phyloP scores from a whole-genome alignment of 2,113 vertebrate genomes.

The Misgurnus anguillicaudatus region DNA sequence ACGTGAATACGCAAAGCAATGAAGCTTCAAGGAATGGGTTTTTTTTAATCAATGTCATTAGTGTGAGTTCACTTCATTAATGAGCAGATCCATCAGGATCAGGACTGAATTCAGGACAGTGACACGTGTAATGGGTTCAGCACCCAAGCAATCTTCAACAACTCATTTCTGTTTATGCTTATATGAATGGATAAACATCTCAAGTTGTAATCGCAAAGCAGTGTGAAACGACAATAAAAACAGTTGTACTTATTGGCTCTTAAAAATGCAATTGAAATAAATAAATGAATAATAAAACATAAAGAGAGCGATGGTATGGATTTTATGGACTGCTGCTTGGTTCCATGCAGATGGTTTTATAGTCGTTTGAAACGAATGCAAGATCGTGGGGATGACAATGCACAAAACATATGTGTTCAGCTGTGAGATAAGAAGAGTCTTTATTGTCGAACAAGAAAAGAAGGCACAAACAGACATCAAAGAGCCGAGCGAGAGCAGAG shows the following conservation, averaged over 20 bases:
- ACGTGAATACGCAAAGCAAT: not conserved
- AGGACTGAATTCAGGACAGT: constrained; percentile 77
- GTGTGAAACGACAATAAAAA: constrained; percentile 1
- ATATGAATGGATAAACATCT: constrained; percentile 54
- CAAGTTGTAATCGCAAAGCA: constrained; percentile 25
- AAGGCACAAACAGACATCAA: constrained; percentile 84
- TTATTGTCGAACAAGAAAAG: constrained; percentile 74
- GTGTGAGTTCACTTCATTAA: constrained; percentile 52
- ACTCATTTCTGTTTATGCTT: constrained; percentile 34
- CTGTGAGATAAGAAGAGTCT: constrained; percentile 69
- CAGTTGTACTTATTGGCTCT: constrained; percentile 1
- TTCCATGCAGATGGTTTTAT: constrained; percentile 47
- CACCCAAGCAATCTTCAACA: constrained; percentile 76
- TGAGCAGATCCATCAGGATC: constrained; percentile 64
- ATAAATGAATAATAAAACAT: constrained; percentile 14
- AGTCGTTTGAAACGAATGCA: constrained; percentile 50
- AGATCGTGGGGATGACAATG: constrained; percentile 59
- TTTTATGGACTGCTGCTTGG: constrained; percentile 17
- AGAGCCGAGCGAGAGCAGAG: constrained; percentile 68
- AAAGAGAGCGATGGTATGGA: constrained; percentile 45
- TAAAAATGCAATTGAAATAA: constrained; percentile 5
- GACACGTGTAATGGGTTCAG: constrained; percentile 91
- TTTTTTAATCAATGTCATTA: constrained; percentile 42
- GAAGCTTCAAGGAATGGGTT: not conserved
- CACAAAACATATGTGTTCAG: constrained; percentile 61